Conservation (phyloP, 2,888 invertebrate species). For the Ophonus ardosiacus region DNA sequence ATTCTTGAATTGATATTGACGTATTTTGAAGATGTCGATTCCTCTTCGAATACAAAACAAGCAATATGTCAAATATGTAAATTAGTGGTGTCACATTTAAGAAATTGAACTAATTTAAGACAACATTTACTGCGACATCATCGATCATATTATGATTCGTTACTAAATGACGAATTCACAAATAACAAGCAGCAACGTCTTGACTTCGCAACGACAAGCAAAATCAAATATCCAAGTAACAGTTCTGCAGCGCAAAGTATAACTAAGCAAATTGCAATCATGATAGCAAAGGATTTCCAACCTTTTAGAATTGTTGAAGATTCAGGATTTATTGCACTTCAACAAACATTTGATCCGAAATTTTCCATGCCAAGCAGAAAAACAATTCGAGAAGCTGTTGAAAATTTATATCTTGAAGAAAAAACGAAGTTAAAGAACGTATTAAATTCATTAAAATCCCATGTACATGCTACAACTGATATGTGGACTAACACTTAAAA, state of each 20-base stretch:
- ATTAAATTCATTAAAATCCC: background rate
- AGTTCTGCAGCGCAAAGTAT: background rate
- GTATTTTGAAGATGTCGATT: background rate
- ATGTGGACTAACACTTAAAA: constrained; percentile 2
- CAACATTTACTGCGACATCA: background rate
- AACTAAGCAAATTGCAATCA: background rate
- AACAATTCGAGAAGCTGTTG: constrained; percentile 4
- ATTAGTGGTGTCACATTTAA: background rate
- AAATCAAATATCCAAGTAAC: background rate
- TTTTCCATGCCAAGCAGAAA: background rate
- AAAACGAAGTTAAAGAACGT: background rate
- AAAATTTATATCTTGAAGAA: background rate
- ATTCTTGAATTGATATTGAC: background rate
- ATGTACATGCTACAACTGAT: background rate
- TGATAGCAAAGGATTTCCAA: background rate
- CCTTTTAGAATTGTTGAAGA: background rate
- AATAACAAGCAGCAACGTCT: too few relatives aligned
- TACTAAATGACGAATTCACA: background rate
- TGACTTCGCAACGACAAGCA: too few relatives aligned
- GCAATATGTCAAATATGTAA: background rate
- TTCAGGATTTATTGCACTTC: background rate
- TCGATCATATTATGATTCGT: background rate
- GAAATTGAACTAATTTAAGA: background rate
- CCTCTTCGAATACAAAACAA: background rate
- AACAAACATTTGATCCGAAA: background rate